These are phyloP conservation scores for Ennomos erosarius DNA, from an alignment of 2,888 invertebrate genomes.

Conservation along the genomic window DNA sequence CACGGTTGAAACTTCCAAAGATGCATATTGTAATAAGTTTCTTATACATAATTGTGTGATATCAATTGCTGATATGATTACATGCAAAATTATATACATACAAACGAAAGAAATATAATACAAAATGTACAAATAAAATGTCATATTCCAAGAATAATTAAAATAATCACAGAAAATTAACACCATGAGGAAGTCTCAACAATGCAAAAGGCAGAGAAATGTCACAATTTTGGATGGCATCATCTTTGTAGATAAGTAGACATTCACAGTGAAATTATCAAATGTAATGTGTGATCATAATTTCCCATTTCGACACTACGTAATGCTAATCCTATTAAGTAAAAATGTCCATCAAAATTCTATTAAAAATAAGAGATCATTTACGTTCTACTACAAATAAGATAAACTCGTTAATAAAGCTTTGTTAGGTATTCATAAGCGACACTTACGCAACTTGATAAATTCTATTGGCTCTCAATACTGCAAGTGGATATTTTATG, in stretches of 20 bases:
- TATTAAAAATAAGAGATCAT: conserved; percentile 84
- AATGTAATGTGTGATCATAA: conserved; percentile 67
- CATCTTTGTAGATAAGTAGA: conserved; percentile 57
- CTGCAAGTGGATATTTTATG: conserved; percentile 44
- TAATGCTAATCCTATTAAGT: conserved; percentile 80
- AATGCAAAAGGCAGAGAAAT: conserved; percentile 45
- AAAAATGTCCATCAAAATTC: conserved; percentile 83
- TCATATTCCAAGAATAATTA: conserved; percentile 49
- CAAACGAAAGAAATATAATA: conserved; percentile 53
- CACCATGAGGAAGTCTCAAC: conserved; percentile 58
- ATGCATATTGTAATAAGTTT: conserved; percentile 29
- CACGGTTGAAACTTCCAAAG: conserved; percentile 62
- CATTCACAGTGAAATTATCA: conserved; percentile 54
- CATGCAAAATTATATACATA: conserved; percentile 51
- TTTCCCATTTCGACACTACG: conserved; percentile 68
- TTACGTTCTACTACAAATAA: conserved; percentile 77
- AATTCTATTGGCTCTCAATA: conserved; percentile 62
- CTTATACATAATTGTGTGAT: conserved; percentile 10
- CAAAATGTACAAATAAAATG: conserved; percentile 71
- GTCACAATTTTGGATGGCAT: conserved; percentile 66
- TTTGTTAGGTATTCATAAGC: conserved; percentile 61
- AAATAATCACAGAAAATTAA: conserved; percentile 43
- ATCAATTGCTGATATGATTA: conserved; percentile 24
- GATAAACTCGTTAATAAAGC: conserved; percentile 81
- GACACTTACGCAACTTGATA: conserved; percentile 59